Evolutionary conservation across 2,888 invertebrate genomes (phyloP).

Genomic region (Cephus nigrinus): DNA sequence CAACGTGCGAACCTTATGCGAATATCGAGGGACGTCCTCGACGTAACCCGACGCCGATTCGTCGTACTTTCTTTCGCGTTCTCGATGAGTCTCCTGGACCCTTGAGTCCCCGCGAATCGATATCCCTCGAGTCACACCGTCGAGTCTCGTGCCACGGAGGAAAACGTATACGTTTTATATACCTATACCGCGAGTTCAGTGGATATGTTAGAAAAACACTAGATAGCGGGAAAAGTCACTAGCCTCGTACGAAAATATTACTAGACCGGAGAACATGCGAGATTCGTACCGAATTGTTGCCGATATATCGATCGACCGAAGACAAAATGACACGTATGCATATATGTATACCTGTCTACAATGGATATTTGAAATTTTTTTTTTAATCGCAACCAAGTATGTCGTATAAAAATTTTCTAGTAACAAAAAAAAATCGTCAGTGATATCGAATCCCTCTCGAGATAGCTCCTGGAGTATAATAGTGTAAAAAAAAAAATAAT

Average conservation of each 20-base stretch:
- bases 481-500: not conserved
- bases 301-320: not conserved
- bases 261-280: not conserved
- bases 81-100: not conserved
- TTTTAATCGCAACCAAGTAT: no score
- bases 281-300: no score
- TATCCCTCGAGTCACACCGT: not conserved
- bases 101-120: not conserved
- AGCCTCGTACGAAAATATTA: not conserved
- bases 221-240: not conserved
- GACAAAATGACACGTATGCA: not conserved
- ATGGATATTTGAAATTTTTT: no score
- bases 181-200: not conserved
- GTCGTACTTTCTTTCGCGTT: not conserved
- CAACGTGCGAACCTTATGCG: not conserved
- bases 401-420: not conserved
- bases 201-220: not conserved
- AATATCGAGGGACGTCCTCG: not conserved
- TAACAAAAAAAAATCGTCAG: not conserved
- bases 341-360: no score
- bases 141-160: not conserved
- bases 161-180: not conserved
- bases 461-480: not conserved
- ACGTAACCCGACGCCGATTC: not conserved
- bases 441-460: not conserved